phyloP scores from a whole-genome alignment of 37 sponge, comb jelly and placozoan genomes.

The Crambe crambe region DNA sequence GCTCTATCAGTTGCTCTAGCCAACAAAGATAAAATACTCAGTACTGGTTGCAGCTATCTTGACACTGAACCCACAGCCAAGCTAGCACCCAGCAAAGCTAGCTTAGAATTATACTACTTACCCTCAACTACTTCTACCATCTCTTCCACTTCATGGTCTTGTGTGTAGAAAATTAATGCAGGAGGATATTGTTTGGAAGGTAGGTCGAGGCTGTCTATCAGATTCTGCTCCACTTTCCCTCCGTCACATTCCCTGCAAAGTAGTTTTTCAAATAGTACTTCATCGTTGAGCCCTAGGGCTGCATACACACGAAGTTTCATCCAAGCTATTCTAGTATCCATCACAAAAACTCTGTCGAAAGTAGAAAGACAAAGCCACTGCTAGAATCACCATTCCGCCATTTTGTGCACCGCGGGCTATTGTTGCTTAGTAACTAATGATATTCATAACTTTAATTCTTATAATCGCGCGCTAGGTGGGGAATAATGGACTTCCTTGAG shows the following conservation, averaged over 20 bases:
- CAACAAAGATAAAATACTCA: not conserved
- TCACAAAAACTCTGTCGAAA: constrained; percentile 13
- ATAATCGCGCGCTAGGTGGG: not conserved
- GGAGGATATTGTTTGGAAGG: constrained; percentile 25
- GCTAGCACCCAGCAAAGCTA: too few species aligned
- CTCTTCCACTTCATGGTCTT: constrained; percentile 60
- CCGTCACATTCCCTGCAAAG: constrained; percentile 69
- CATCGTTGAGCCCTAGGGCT: constrained; percentile 72
- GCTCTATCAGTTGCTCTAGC: constrained; percentile 69
- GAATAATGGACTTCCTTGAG: not conserved
- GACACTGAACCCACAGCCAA: too few species aligned
- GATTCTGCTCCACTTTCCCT: constrained; percentile 29
- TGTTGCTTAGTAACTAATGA: constrained; percentile 17
- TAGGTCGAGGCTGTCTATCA: constrained; percentile 56
- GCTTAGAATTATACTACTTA: constrained; percentile 23
- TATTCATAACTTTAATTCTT: not conserved
- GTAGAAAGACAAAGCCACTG: too few species aligned
- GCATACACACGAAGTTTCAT: constrained; percentile 78
- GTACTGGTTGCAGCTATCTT: not conserved
- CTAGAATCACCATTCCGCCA: constrained; percentile 12
- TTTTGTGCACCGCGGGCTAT: not conserved
- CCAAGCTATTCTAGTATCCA: constrained; percentile 88
- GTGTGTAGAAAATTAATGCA: constrained; percentile 69
- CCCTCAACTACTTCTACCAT: constrained; percentile 72
- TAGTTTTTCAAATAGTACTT: constrained; percentile 71